Evolutionary conservation across 2,888 invertebrate species (phyloP), one percentile per base, ranked within the genome.

Genomic region (Tetramorium bicarinatum): DNA sequence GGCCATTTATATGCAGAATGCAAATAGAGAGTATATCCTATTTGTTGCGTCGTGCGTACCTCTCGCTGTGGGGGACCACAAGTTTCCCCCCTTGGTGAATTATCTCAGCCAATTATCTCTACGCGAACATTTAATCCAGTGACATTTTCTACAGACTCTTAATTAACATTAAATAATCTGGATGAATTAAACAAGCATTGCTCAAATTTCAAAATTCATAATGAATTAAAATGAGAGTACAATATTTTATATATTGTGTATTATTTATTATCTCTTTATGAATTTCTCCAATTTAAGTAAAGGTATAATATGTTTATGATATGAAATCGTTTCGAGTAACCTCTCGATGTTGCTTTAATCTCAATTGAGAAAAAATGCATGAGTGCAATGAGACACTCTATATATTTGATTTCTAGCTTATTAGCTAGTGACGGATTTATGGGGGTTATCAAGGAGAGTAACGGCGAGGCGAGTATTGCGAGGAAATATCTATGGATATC

Each of bases 361-460:
- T 44, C 3, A 6, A 18, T 18, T 52, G 15, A 54, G 11, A 54
- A 7, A 54, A 71, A 3, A 71, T 54, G 8, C n/a, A n/a, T 8
- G 29, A 34, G 2, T 13, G 3, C 15, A 21, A 34, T 34, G 21
- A 54, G 25, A 25, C 21, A 6, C 2, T 34, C 15, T 49, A 69
- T 49, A 25, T 25, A 21, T 52, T 21, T 41, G 25, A 71, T 25
- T 54, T 41, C 44, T n/a, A 44, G 47, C 34, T 59, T 59, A 74
- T 61, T 80, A 80, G 6, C 11, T n/a, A 13, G 29, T 18, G 9
- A 56, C 21, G 25, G 25, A 75, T 72, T 79, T 79, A 79, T 56
- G 21, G 41, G 15, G 15, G 34, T 34, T 47, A 34, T 59, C 47
- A 59, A 56, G 0, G 44, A 34, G 9, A 44, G 11, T 34, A 56